phyloP scores from a whole-genome alignment of 2,113 vertebrate species.

The Poeciliopsis retropinna region DNA sequence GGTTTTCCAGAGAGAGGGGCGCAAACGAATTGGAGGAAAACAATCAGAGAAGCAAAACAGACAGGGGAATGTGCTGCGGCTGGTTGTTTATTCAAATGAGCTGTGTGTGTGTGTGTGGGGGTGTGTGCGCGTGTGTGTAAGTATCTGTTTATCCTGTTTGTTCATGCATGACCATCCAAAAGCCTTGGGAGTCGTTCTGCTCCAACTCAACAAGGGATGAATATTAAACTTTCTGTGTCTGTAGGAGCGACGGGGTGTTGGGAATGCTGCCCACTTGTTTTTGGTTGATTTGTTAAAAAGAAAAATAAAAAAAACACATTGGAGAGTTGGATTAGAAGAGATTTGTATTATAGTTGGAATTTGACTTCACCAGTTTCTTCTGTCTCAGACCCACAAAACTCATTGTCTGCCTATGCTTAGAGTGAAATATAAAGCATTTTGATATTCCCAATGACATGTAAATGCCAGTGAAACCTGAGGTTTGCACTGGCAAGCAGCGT shows the following conservation, averaged over 20 bases:
- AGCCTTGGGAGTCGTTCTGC: constrained; percentile 50
- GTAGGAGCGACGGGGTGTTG: constrained; percentile 32
- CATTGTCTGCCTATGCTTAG: neutral
- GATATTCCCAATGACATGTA: neutral
- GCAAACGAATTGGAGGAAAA: constrained; percentile 25
- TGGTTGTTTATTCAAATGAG: constrained; percentile 34
- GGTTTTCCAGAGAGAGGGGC: neutral
- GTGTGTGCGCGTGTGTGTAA: no score
- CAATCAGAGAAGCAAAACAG: constrained; percentile 5
- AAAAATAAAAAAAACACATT: neutral
- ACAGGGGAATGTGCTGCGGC: constrained; percentile 9
- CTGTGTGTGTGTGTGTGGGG: neutral
- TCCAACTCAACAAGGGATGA: constrained; percentile 31
- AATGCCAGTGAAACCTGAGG: constrained; percentile 2
- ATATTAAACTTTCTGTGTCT: constrained; percentile 33
- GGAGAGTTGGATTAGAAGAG: neutral
- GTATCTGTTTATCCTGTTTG: constrained; percentile 31
- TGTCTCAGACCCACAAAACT: neutral
- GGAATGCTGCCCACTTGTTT: constrained; percentile 10
- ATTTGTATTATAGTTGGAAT: neutral
- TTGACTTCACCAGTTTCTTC: neutral
- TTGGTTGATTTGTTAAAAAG: constrained; percentile 1
- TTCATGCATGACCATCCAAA: constrained; percentile 38
- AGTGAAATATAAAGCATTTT: neutral
- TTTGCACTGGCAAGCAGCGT: neutral